Evolutionary conservation across 2,113 vertebrate species (phyloP), one percentile per base, ranked within the genome.

Genomic region (Hystrix brachyura): DNA sequence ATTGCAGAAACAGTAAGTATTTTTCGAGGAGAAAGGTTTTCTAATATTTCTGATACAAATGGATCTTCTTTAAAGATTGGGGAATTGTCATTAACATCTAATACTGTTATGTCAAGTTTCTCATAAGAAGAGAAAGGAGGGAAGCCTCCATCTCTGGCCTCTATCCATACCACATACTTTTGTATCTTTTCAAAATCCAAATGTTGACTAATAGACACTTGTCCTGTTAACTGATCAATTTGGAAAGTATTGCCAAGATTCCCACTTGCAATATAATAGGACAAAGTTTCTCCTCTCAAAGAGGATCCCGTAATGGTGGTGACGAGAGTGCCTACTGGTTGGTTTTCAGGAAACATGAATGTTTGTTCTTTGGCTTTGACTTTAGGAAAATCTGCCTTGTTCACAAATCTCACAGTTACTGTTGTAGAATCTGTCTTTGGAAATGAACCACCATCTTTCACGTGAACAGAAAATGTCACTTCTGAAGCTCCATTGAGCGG

Each of bases 101-200:
- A 76, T 59, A 99, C 98, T 0, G 98, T 98, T 12, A 99, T 97
- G 97, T 99, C 99, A 72, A 99, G 85, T 97, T 99, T 99, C 93
- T 99, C 99, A 60, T 99, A 99, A 0, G 99, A 99, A 21, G 99
- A 99, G 96, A 99, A 99, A 0, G 99, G 99, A 25, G 99, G 99
- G 90, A 99, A 99, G 29, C 99, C 99, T 0, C 95, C 99, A 93
- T 99, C 99, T 94, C 99, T 98, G 91, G 99, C 99, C 95, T 99
- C 99, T 4, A 99, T 98, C 99, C 99, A 99, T 2, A 99, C 97
- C 38, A 99, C 98, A 0, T 99, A 99, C 82, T 99, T 99, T 96
- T 99, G 99, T 91, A 99, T 99, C 53, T 98, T 98, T 98, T 99
- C 99, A 1, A 99, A 99, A 98, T 99, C 99, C 69, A 99, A 98